Base-by-base conservation (phyloP, 2,888 invertebrate species). In the Digitonthophagus gazella region DNA sequence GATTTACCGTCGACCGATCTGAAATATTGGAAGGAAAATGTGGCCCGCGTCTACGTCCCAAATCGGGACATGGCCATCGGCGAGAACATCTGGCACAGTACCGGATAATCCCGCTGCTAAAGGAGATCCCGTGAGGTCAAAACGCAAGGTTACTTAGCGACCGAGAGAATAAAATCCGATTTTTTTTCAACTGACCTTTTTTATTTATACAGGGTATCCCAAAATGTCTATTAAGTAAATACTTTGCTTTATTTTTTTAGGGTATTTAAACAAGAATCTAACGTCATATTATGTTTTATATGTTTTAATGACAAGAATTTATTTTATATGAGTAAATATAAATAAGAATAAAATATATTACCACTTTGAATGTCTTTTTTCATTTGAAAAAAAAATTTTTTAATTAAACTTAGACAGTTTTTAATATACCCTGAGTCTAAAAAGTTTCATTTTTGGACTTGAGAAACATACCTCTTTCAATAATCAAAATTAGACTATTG, bases 1-100 rank as follows among this genome's bases (percentile, higher is more conserved):
- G 85, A 87, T 14, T 81, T 93, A 14, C 86, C 87, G 0, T 84
- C 85, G 57, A 85, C 87, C 0, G 83, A 86, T 76, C 86, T 90
- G 68, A 78, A 77, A 0, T 80, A 85, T 1, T 93, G 92, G 92
- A 83, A 79, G 72, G 84, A 85, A 65, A 58, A 67, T n/a, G 19
- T 15, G 20, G 44, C 65, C 6, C 67, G 44, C 58, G 67, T 70
- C 14, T 16, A 64, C 44, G 67, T 67, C 55, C 58, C 58, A 54
- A 67, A 70, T 65, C 67, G 19, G 70, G 67, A 65, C 67, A 66
- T 68, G 70, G 70, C 66, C 67, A 56, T 70, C 22, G 67, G 44
- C 65, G 63, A 18, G 67, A 68, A 70, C 68, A 68, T 68, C 67
- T 68, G 70, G 67, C 54, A 28, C 28, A 28, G 65, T 58, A 44